Conservation (phyloP, 2,797 vertebrate genomes). For the Bovichtus variegatus region DNA sequence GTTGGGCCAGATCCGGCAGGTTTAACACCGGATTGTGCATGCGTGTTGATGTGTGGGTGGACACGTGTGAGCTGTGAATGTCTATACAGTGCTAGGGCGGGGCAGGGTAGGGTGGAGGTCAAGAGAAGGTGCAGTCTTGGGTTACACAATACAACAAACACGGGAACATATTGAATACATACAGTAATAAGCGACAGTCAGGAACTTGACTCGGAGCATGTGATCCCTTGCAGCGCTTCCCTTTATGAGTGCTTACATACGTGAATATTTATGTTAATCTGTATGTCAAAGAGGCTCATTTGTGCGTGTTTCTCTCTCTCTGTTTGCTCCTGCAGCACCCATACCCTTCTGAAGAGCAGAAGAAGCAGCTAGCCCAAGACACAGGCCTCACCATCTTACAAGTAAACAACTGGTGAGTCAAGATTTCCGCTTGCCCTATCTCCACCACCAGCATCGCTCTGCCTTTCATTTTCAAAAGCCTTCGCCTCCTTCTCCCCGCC, state of each 20-base stretch:
- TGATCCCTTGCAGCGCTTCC: conserved; percentile 11
- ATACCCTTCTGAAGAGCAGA: conserved; percentile 99
- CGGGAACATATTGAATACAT: conserved; percentile 52
- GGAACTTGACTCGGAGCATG: conserved; percentile 37
- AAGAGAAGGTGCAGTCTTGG: conserved; percentile 71
- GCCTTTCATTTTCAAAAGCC: conserved; percentile 80
- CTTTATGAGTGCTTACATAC: conserved; percentile 29
- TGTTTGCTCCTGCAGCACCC: conserved; percentile 93
- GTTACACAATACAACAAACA: conserved; percentile 75
- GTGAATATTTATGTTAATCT: conserved; percentile 58
- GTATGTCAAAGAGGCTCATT: conserved; percentile 53
- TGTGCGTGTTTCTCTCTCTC: conserved; percentile 47
- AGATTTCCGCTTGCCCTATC: conserved; percentile 73
- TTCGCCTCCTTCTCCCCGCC: conserved; percentile 70
- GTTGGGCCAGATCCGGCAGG: conserved; percentile 80
- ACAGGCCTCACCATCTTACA: conserved; percentile 99
- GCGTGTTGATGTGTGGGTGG: conserved; percentile 34
- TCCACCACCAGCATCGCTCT: conserved; percentile 75
- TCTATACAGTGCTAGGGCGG: conserved; percentile 67
- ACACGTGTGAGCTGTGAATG: conserved; percentile 56
- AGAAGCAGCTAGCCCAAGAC: conserved; percentile 99
- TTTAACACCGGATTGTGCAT: conserved; percentile 54
- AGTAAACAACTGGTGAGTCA: conserved; percentile 99
- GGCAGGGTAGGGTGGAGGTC: conserved; percentile 76
- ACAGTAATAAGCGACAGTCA: conserved; percentile 35